Evolutionary conservation across 2,888 invertebrate genomes (phyloP).

Genomic region (Elegia similella): DNA sequence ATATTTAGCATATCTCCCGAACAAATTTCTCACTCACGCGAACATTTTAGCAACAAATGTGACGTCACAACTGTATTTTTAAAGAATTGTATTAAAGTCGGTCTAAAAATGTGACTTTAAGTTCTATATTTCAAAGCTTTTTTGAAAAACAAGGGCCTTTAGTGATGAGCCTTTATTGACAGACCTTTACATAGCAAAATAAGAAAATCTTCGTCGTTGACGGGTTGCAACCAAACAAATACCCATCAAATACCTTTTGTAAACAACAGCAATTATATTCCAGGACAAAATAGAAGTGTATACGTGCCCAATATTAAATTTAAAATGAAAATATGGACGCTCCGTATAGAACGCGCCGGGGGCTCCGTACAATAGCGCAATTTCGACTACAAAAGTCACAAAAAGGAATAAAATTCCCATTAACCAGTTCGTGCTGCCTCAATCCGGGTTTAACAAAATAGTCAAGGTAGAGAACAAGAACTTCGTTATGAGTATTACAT

Average conservation of each 20-base stretch:
- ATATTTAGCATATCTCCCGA: too few species aligned
- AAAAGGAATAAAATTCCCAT: constrained; percentile 14
- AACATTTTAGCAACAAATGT: too few species aligned
- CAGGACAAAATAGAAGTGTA: neutral
- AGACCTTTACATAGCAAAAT: too few species aligned
- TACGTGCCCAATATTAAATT: neutral
- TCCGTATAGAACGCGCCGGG: neutral
- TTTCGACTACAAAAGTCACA: constrained; percentile 13
- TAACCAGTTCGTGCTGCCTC: constrained; percentile 9
- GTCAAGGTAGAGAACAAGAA: neutral
- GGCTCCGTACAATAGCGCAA: constrained; percentile 2
- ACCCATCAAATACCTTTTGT: neutral
- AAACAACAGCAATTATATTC: neutral
- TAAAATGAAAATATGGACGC: neutral
- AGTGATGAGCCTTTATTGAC: too few species aligned
- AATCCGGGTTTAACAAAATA: neutral
- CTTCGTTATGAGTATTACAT: too few species aligned
- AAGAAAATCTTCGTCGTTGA: too few species aligned
- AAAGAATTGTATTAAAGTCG: too few species aligned
- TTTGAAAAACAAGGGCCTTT: too few species aligned
- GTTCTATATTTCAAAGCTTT: too few species aligned
- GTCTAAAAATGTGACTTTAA: too few species aligned
- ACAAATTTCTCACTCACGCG: too few species aligned
- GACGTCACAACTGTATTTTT: too few species aligned
- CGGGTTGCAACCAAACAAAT: neutral